Base-by-base conservation (phyloP, 1,140 invertebrate genomes). In the Formica selysi region DNA sequence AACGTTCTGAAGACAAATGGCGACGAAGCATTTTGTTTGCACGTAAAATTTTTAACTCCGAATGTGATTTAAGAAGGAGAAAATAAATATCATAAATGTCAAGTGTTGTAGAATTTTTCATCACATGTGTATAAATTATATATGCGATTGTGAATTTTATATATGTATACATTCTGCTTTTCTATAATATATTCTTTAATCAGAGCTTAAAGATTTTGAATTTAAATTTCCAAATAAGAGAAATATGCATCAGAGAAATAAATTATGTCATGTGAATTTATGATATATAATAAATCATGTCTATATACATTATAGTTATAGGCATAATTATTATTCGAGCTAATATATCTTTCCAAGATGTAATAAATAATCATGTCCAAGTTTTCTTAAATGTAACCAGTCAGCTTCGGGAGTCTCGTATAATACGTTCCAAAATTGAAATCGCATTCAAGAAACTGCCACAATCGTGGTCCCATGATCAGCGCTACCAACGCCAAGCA, bases 351-450 rank as follows among this genome's bases (percentile, higher is more conserved):
- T 71, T 13, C 16, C 38, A 51, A 73, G 7, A 54, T 36, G 32
- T 80, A 32, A 81, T 59, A 81, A 59, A 73, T 73, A 80, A 70
- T 59, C 68, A 2, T 3, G 8, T 6, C 4, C 51, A 8, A 74
- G 38, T 71, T 59, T 59, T 8, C 51, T 59, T 6, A 19, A 71
- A 70, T 44, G 48, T 81, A 71, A 71, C 44, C n/a, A 51, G 32
- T 11, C 62, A 36, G 41, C 29, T 71, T 29, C 22, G 22, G 0
- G 29, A 32, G 3, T 83, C 68, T 51, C 62, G 22, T 80, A 29
- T 83, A 83, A 74, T 74, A 83, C 13, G 57, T 67, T 73, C 44
- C 57, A 70, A 83, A 74, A 83, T 83, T 83, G 68, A 83, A 83
- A 83, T 83, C n/a, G 68, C 79, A 74, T 73, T 83, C 68, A 57